Evolutionary conservation across 2,797 vertebrate genomes (phyloP).

Genomic region (Helarctos malayanus): DNA sequence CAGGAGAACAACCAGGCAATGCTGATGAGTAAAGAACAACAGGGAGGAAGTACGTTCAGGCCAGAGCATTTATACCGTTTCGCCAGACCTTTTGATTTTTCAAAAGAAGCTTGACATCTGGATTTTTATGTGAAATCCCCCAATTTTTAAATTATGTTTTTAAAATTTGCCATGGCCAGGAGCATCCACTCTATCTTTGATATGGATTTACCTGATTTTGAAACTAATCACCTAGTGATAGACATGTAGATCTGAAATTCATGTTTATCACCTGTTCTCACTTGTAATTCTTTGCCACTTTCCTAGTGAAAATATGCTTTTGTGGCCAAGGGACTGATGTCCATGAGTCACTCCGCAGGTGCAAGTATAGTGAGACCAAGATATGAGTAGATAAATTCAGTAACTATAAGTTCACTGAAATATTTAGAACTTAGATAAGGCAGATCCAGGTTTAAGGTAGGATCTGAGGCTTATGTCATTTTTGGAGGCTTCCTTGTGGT

Average conservation of each 20-base stretch:
- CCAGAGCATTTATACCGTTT: background rate
- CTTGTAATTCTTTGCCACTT: background rate
- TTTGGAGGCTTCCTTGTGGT: background rate
- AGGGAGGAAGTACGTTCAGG: background rate
- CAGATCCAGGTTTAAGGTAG: background rate
- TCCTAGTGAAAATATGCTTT: background rate
- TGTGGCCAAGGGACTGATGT: background rate
- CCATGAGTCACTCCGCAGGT: background rate
- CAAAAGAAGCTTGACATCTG: background rate
- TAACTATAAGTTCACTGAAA: background rate
- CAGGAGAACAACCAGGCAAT: background rate
- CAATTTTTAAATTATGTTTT: conserved; percentile 13
- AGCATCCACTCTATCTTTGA: background rate
- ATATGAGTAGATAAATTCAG: background rate
- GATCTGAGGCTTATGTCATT: background rate
- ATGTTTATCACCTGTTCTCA: background rate
- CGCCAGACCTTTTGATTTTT: background rate
- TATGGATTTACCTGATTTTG: background rate
- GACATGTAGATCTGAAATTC: background rate
- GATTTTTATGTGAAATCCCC: background rate
- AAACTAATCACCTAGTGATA: background rate
- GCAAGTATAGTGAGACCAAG: background rate
- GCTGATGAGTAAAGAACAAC: background rate
- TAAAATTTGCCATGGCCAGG: background rate
- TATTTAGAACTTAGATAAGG: background rate